phyloP scores from a whole-genome alignment of 2,888 invertebrate genomes.

The Resseliella maxima region DNA sequence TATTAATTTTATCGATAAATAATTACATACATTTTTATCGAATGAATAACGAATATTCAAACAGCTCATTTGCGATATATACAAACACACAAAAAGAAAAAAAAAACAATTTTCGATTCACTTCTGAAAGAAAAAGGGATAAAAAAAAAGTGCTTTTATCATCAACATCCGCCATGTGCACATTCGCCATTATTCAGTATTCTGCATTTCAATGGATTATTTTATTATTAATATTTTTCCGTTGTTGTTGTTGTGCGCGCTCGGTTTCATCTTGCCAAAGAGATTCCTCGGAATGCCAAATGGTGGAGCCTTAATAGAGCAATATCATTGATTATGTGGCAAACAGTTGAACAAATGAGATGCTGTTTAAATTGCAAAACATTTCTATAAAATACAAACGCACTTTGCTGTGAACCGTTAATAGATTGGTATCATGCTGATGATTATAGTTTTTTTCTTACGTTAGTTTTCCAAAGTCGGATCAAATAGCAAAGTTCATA shows the following conservation, averaged over 20 bases:
- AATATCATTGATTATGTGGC: not conserved
- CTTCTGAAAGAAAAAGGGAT: not conserved
- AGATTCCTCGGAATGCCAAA: not conserved
- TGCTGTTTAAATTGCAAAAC: not conserved
- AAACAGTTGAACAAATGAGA: conserved; percentile 12
- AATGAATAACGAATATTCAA: not conserved
- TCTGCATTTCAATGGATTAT: not conserved
- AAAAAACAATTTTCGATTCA: not conserved
- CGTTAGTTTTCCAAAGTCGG: not conserved
- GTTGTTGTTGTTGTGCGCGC: too few species aligned
- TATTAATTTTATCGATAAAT: conserved; percentile 29
- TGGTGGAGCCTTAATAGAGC: not conserved
- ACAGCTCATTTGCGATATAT: too few species aligned
- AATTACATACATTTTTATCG: not conserved
- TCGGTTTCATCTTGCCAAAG: not conserved
- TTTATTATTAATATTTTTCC: not conserved
- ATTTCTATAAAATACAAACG: not conserved
- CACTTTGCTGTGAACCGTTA: not conserved
- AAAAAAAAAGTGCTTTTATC: not conserved
- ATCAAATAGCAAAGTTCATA: not conserved
- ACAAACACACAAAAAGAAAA: not conserved
- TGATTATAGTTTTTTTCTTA: too few species aligned
- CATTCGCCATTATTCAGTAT: not conserved
- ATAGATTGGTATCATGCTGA: not conserved
- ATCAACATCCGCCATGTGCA: not conserved